Conservation (phyloP, 2,888 invertebrate genomes). For the Aelia acuminata region DNA sequence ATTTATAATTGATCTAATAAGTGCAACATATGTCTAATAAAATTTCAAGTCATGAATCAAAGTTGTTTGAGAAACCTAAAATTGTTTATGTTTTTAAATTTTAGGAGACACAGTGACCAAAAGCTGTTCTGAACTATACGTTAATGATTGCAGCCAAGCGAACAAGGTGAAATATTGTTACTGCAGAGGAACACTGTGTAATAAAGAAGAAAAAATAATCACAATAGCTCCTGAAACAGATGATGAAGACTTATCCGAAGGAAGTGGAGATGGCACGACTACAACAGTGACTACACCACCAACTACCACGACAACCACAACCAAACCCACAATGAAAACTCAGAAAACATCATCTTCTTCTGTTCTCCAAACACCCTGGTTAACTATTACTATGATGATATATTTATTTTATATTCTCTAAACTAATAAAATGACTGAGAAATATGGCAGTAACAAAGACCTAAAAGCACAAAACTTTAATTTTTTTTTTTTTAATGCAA, state of each 20-base stretch:
- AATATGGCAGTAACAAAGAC: neutral
- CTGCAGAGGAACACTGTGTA: constrained; percentile 69
- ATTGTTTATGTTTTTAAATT: constrained; percentile 47
- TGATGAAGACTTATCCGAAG: constrained; percentile 65
- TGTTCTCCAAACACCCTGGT: neutral
- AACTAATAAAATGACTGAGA: neutral
- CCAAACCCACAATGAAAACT: neutral
- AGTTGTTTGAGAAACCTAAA: neutral
- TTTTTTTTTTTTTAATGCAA: neutral
- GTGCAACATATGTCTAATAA: too few relatives aligned
- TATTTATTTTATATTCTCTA: neutral
- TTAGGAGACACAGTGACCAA: constrained; percentile 65
- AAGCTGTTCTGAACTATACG: constrained; percentile 67
- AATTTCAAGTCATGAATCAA: too few relatives aligned
- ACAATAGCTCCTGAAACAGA: constrained; percentile 61
- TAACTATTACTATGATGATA: neutral
- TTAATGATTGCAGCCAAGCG: constrained; percentile 68
- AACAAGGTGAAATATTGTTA: constrained; percentile 69
- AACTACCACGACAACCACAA: constrained; percentile 7
- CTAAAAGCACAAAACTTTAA: neutral
- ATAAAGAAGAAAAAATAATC: constrained; percentile 63
- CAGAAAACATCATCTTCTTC: neutral
- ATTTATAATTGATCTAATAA: too few relatives aligned
- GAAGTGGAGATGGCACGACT: constrained; percentile 59
- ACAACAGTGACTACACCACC: neutral